phyloP scores from a whole-genome alignment of 2,113 vertebrate species.

The Myrmecophaga tridactyla region DNA sequence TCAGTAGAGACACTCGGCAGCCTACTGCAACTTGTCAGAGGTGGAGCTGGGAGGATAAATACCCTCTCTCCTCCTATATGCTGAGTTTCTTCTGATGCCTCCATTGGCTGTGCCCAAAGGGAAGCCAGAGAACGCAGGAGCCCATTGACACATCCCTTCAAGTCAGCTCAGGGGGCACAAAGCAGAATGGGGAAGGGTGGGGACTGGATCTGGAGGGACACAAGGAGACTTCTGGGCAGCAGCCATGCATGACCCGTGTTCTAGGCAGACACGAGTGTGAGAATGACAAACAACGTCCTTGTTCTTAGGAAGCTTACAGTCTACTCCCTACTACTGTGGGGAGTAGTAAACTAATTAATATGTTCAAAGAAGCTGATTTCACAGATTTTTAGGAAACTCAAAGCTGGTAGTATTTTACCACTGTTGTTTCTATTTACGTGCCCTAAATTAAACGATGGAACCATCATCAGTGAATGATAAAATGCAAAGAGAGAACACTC shows the following conservation, averaged over 20 bases:
- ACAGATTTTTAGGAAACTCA: background rate
- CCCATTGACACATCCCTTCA: fast-evolving
- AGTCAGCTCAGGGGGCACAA: background rate
- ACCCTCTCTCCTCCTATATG: background rate
- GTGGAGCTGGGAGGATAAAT: background rate
- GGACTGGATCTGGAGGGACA: background rate
- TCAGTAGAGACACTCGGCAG: background rate
- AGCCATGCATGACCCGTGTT: fast-evolving
- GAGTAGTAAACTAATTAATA: background rate
- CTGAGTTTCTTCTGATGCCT: background rate
- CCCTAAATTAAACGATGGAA: background rate
- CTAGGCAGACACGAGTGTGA: background rate
- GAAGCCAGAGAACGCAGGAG: background rate
- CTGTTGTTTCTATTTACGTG: background rate
- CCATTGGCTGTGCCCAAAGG: background rate
- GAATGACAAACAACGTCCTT: fast-evolving
- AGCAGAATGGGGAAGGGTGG: fast-evolving
- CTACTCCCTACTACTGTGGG: too few species aligned
- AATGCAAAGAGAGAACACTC: background rate
- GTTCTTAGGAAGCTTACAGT: background rate
- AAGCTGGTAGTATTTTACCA: background rate
- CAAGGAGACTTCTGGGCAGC: too few species aligned
- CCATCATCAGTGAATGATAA: background rate
- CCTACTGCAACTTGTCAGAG: background rate
- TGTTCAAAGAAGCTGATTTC: background rate